Base-by-base conservation (phyloP, 2,113 vertebrate genomes). In the Ptychochromis oligacanthus region DNA sequence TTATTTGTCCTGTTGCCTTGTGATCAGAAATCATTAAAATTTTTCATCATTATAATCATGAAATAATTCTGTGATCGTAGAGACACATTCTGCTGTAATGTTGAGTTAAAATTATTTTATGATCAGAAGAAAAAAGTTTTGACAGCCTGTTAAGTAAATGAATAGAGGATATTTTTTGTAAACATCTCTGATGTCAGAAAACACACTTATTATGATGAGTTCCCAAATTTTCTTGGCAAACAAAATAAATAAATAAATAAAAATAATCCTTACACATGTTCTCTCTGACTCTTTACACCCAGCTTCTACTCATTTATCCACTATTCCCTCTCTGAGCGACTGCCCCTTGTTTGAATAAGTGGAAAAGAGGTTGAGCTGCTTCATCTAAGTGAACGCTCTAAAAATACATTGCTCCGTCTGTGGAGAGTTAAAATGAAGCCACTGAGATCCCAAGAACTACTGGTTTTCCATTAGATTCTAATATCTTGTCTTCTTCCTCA, bases 391-490 rank as follows among this genome's bases (percentile, higher is more conserved):
- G 58, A 62, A 59, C 9, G 28, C 80, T 90, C 86, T 90, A 91
- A 94, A 93, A 91, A 88, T 85, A 89, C 80, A 79, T 74, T 9
- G 13, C 67, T 79, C 72, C 24, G 67, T 87, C 88, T 64, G 64
- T 79, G 74, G 77, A 89, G 82, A 81, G 46, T 79, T 81, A 57
- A 80, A 59, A 81, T 75, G 81, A 90, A 89, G 79, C 75, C 89
- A 76, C 74, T 46, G 82, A 89, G 83, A 90, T 84, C 79, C 81
- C 67, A 80, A 81, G 81, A 88, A 80, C 65, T 76, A 76, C 74
- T 60, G 80, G 79, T 87, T 83, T 87, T 85, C 75, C 52, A 57
- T 88, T 85, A 83, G 57, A 72, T 49, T 88, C 26, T 46, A 84
- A 74, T 79, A 79, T 79, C 24, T 79, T 20, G 22, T 36, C 83